Evolutionary conservation across 2,113 vertebrate species (phyloP).

Genomic region (Lophura nycthemera): DNA sequence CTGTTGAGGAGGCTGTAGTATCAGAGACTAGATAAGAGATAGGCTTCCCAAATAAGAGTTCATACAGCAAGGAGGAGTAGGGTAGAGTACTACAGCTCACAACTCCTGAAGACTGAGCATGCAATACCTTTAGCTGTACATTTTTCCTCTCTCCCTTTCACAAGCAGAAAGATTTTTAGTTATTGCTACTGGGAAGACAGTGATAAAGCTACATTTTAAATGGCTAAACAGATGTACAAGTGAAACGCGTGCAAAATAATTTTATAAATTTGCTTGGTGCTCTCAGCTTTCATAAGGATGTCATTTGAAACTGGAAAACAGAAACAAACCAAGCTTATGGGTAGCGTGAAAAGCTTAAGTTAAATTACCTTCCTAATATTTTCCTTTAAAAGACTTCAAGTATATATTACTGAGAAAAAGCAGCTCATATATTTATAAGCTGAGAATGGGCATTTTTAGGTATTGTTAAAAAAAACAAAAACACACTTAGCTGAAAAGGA

Average conservation of each 20-base stretch:
- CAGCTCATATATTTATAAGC: slow-evolving; percentile 4
- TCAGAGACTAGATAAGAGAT: background rate
- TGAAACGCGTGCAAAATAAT: background rate
- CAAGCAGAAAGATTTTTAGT: background rate
- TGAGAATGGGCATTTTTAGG: background rate
- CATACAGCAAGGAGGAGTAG: background rate
- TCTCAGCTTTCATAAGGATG: background rate
- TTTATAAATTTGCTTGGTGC: background rate
- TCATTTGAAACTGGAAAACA: background rate
- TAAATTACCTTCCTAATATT: background rate
- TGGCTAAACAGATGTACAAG: slow-evolving; percentile 1
- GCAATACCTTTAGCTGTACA: background rate
- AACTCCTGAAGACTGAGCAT: background rate
- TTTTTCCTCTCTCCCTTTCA: background rate
- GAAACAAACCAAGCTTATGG: background rate
- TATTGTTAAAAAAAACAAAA: slow-evolving; percentile 32
- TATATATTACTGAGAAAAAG: background rate
- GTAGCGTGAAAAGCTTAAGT: background rate
- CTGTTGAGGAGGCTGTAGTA: background rate
- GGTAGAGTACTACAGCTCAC: background rate
- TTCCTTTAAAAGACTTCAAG: background rate
- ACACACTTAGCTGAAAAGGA: background rate
- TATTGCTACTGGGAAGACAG: background rate
- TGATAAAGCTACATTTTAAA: background rate
- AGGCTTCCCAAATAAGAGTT: background rate